These are phyloP conservation scores for Nomada goodeniana DNA, from an alignment of 2,888 invertebrate genomes.

Conservation along the genomic window DNA sequence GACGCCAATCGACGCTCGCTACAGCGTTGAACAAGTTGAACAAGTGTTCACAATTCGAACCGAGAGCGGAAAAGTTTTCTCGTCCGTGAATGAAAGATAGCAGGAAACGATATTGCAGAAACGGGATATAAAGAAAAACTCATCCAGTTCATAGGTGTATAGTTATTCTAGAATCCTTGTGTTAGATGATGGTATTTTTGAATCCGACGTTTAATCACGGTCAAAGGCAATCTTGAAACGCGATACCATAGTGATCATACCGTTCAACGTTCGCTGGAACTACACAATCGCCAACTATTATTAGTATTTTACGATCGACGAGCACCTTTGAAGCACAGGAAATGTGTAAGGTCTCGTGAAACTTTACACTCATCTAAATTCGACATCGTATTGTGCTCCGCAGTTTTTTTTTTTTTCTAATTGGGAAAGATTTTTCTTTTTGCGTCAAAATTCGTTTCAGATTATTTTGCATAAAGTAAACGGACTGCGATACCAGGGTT, in stretches of 20 bases:
- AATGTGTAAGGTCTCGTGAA: background rate
- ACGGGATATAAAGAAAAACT: background rate
- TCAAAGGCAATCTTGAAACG: conserved; percentile 11
- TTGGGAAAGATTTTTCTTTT: too few relatives aligned
- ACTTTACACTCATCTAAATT: background rate
- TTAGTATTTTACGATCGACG: conserved; percentile 36
- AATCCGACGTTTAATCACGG: background rate
- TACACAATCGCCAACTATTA: conserved; percentile 26
- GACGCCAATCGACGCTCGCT: conserved; percentile 23
- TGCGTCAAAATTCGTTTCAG: too few relatives aligned
- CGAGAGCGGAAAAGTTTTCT: background rate
- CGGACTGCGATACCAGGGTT: too few relatives aligned
- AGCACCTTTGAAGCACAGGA: background rate
- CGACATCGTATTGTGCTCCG: background rate
- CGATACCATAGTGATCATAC: background rate
- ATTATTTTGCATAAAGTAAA: too few relatives aligned
- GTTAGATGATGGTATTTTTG: background rate
- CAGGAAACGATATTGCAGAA: too few relatives aligned
- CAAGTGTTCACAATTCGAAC: background rate
- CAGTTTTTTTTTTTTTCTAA: too few relatives aligned
- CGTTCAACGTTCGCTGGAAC: conserved; percentile 8
- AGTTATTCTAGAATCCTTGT: background rate
- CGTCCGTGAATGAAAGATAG: background rate
- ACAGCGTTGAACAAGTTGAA: background rate
- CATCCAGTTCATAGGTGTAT: background rate